A percentile compares a stretch with the other conserved stretches of the same genome.
Conservation (phyloP, 2,888 invertebrate species). For the Stramonita haemastoma region DNA sequence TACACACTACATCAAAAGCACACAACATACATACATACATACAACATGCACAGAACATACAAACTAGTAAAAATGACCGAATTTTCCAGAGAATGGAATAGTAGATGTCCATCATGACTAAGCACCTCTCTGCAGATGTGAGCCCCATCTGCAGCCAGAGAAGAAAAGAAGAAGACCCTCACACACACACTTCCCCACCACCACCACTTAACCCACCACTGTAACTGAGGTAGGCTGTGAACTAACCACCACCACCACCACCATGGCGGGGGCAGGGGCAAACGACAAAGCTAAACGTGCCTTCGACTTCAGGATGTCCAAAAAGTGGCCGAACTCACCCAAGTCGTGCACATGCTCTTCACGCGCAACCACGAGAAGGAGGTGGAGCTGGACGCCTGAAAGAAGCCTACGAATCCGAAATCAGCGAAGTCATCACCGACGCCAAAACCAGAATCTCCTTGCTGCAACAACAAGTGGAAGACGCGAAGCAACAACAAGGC, state of each 20-base stretch:
- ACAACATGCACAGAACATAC: neutral
- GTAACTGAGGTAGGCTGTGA: neutral
- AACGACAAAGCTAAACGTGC: constrained; percentile 63
- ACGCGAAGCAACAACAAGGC: constrained; percentile 53
- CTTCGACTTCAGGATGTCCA: constrained; percentile 76
- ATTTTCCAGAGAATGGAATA: neutral
- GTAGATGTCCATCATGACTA: neutral
- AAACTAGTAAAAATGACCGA: neutral
- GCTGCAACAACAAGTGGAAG: constrained; percentile 55
- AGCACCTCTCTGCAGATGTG: neutral
- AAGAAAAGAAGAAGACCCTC: neutral
- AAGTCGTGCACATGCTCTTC: constrained; percentile 77
- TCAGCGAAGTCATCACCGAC: constrained; percentile 67
- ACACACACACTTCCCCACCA: neutral
- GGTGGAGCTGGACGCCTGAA: constrained; percentile 73
- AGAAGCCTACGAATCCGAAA: constrained; percentile 74
- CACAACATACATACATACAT: too few species aligned
- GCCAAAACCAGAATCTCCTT: constrained; percentile 60
- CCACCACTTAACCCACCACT: neutral
- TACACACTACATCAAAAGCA: neutral
- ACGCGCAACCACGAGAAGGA: constrained; percentile 76
- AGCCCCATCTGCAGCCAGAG: neutral
- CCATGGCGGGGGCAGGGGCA: neutral
- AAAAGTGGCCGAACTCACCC: constrained; percentile 77
- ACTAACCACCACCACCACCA: neutral